A percentile compares a stretch with the other conserved stretches of the same genome.
phyloP scores from a whole-genome alignment of 1,140 invertebrate species.

The Chelonus insularis region DNA sequence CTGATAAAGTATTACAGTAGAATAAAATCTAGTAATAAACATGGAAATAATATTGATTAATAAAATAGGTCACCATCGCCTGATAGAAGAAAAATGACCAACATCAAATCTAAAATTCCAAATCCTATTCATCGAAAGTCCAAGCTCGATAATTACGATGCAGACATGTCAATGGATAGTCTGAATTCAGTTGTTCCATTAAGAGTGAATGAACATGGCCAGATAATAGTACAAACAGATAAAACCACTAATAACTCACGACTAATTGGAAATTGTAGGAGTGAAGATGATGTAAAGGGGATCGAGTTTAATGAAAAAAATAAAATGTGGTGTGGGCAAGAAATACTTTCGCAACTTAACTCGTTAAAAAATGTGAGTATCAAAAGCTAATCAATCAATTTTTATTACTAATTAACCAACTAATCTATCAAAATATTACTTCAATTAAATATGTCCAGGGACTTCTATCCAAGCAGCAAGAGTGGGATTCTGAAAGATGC shows the following conservation, averaged over 20 bases:
- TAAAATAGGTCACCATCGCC: slow-evolving; percentile 48
- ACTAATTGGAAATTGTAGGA: neutral
- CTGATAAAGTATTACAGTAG: neutral
- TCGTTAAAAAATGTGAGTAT: slow-evolving; percentile 49
- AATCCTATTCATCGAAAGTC: slow-evolving; percentile 35
- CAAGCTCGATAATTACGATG: slow-evolving; percentile 46
- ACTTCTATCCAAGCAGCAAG: slow-evolving; percentile 52
- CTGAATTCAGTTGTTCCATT: slow-evolving; percentile 48
- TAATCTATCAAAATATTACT: too few relatives aligned
- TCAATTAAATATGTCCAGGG: slow-evolving; percentile 51
- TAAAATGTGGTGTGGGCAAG: slow-evolving; percentile 43
- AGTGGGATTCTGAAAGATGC: slow-evolving; percentile 54
- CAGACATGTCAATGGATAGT: slow-evolving; percentile 52
- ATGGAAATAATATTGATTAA: slow-evolving; percentile 1
- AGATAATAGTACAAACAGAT: slow-evolving; percentile 35
- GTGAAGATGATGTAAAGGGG: slow-evolving; percentile 14
- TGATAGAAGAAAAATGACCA: slow-evolving; percentile 41
- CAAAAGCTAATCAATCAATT: neutral
- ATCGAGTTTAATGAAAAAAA: neutral
- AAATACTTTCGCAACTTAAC: slow-evolving; percentile 52
- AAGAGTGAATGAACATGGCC: slow-evolving; percentile 45
- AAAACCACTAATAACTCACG: slow-evolving; percentile 19
- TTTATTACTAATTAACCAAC: slow-evolving; percentile 17
- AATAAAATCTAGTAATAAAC: neutral
- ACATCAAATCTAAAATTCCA: slow-evolving; percentile 41